Evolutionary conservation across 2,797 vertebrate species (phyloP).

Genomic region (Enteromius paludinosus): DNA sequence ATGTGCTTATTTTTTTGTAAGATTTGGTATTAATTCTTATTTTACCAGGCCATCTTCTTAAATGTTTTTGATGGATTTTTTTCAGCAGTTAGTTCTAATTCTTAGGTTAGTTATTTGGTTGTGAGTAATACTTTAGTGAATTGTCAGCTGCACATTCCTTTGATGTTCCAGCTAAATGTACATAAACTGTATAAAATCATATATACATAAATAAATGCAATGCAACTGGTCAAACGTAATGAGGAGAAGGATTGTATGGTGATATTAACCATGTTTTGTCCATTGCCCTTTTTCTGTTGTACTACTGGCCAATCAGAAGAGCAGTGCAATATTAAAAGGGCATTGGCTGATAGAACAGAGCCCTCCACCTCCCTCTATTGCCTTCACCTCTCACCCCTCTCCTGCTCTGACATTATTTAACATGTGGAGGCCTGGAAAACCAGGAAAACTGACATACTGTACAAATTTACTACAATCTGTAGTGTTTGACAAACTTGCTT

Average conservation of each 20-base stretch:
- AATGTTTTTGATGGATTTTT: background rate
- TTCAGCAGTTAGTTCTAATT: background rate
- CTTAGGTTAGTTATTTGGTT: background rate
- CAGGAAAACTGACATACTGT: conserved; percentile 4
- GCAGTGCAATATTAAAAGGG: conserved; percentile 99
- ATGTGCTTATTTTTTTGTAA: background rate
- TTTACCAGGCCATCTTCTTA: background rate
- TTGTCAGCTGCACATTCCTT: background rate
- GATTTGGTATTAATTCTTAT: background rate
- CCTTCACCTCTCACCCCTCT: conserved; percentile 69
- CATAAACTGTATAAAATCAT: background rate
- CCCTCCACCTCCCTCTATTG: conserved; percentile 72
- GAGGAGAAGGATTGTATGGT: conserved; percentile 47
- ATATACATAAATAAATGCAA: conserved; percentile 33
- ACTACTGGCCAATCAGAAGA: conserved; percentile 95
- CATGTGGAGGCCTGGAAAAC: conserved; percentile 28
- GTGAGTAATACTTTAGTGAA: background rate
- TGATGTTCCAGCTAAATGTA: background rate
- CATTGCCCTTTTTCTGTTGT: conserved; percentile 99
- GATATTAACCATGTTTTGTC: conserved; percentile 84
- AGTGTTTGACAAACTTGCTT: background rate
- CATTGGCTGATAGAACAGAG: conserved; percentile 91
- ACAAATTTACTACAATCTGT: background rate
- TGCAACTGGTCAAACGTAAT: conserved; percentile 2
- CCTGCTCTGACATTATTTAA: conserved; percentile 44